Conservation (phyloP, 2,797 vertebrate species). For the Dipus sagitta region DNA sequence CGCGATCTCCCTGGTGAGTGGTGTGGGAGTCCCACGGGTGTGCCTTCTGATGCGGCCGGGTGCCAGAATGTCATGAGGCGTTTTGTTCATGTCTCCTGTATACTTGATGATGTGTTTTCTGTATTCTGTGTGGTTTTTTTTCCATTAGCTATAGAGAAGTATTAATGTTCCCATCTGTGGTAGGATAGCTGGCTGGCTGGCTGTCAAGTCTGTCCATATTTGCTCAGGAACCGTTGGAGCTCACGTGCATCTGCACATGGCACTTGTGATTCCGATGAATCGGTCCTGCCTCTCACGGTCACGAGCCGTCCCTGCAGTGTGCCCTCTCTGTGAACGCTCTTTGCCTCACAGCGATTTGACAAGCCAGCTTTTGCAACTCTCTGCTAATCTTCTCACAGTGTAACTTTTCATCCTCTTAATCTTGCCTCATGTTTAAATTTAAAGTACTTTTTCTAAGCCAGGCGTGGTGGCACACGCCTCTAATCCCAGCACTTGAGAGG, state of each 20-base stretch:
- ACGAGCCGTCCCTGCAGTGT: too few relatives aligned
- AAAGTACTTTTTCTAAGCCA: not conserved
- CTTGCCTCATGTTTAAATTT: not conserved
- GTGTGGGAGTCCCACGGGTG: not conserved
- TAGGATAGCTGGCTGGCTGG: not conserved
- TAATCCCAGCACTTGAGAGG: too few relatives aligned
- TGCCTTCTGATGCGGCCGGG: not conserved
- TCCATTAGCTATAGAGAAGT: not conserved
- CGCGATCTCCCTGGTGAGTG: fast-evolving
- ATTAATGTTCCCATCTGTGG: not conserved
- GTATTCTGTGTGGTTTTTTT: not conserved
- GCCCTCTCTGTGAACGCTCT: too few relatives aligned
- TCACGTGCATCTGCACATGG: not conserved
- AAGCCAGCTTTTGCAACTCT: not conserved
- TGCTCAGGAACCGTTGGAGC: not conserved
- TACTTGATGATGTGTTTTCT: not conserved
- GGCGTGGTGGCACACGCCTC: too few relatives aligned
- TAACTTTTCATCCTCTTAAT: not conserved
- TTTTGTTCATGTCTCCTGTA: not conserved
- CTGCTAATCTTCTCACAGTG: not conserved
- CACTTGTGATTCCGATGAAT: not conserved
- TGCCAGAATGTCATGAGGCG: not conserved
- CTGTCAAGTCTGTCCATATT: not conserved
- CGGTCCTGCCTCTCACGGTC: not conserved
- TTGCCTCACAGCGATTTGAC: not conserved